phyloP scores from a whole-genome alignment of 2,113 vertebrate species.

The Pachyramphus minor region DNA sequence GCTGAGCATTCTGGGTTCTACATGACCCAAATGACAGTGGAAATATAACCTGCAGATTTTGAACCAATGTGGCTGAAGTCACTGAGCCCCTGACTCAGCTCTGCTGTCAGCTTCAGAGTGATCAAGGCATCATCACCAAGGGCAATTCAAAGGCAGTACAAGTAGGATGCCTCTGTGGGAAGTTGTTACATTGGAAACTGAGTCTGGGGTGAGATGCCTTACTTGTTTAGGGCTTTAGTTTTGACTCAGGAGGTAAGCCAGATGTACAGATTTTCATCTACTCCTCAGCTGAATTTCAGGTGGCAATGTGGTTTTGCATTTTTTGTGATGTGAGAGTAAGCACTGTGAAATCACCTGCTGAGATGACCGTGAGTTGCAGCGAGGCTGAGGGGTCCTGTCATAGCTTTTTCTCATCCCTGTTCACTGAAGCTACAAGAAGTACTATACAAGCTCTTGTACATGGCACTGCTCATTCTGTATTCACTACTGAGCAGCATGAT shows the following conservation, averaged over 20 bases:
- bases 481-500: neutral
- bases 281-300: neutral
- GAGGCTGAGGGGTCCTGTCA: neutral
- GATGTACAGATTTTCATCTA: neutral
- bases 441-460: no score
- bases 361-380: fast-evolving
- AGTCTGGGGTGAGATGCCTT: neutral
- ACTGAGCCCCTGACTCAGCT: neutral
- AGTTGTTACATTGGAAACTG: neutral
- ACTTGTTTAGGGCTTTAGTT: neutral
- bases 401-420: neutral
- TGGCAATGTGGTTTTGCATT: neutral
- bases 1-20: neutral
- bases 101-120: fast-evolving
- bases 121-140: neutral
- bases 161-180: neutral
- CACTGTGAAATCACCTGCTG: neutral
- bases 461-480: neutral
- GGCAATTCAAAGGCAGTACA: neutral
- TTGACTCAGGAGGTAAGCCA: neutral
- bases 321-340: neutral
- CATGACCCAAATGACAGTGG: neutral
- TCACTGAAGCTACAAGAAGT: neutral
- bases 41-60: neutral
- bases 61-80: neutral